phyloP scores from a whole-genome alignment of 2,797 vertebrate species.

The Pogonophryne albipinna region DNA sequence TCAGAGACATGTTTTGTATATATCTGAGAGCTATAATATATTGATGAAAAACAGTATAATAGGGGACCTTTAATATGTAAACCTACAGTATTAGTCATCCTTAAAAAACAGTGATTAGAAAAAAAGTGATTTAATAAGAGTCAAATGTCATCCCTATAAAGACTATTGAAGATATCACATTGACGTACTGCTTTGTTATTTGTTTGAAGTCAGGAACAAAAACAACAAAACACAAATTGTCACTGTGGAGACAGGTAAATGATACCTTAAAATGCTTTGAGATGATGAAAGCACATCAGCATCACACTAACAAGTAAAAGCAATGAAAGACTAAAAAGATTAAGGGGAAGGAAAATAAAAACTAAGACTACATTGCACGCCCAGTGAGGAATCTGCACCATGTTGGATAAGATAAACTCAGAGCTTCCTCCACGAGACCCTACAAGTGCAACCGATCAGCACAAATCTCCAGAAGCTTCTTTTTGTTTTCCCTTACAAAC shows the following conservation, averaged over 20 bases:
- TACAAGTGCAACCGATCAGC: background rate
- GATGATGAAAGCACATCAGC: slow-evolving; percentile 15
- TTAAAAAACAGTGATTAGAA: background rate
- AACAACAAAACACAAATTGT: slow-evolving; percentile 2
- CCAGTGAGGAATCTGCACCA: slow-evolving; percentile 1
- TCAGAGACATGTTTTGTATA: too few relatives aligned
- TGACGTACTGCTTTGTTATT: slow-evolving; percentile 5
- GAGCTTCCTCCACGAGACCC: slow-evolving; percentile 12
- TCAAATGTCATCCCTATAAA: background rate
- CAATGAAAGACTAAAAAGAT: slow-evolving; percentile 6
- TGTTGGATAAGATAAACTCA: slow-evolving; percentile 39
- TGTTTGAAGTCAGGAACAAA: background rate
- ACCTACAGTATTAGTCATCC: background rate
- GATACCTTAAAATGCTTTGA: slow-evolving; percentile 9
- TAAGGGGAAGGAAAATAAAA: background rate
- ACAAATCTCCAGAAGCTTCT: slow-evolving; percentile 24
- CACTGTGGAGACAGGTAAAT: background rate
- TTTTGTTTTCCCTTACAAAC: slow-evolving; percentile 35
- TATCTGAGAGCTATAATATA: too few relatives aligned
- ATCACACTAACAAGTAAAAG: background rate
- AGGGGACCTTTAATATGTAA: too few relatives aligned
- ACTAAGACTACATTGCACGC: slow-evolving; percentile 4
- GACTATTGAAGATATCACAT: background rate
- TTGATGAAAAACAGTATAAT: too few relatives aligned
- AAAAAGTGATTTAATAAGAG: slow-evolving; percentile 2